Base-by-base conservation (phyloP, 2,113 vertebrate genomes). In the Odobenus rosmarus region DNA sequence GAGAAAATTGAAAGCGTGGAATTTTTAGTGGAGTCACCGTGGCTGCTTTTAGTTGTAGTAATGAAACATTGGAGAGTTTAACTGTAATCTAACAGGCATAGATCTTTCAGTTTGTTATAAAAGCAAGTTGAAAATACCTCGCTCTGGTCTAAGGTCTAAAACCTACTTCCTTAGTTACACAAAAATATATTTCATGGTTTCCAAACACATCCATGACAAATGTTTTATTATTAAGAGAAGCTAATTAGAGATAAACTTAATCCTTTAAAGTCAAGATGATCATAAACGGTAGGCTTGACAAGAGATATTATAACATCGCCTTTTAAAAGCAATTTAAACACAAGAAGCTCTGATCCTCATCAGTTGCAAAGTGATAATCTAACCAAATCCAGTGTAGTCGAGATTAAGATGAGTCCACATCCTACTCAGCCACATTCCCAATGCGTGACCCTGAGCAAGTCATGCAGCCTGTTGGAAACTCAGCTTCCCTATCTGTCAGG, bases 1-100 rank as follows among this genome's bases (percentile, higher is more conserved):
- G 46, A 96, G 74, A 72, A 95, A 90, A 79, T 61, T 77, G 72
- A 86, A 87, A 97, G 82, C 55, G 18, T 59, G 36, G 24, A 89
- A 85, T 53, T 64, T 88, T 3, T 26, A 81, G 11, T 51, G 81
- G 23, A 95, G 83, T 74, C 76, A 53, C 2, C 23, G 33, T 61
- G 51, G n/a, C 24, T 84, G 39, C 76, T 62, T 51, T 96, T 42
- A 57, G 24, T 81, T 67, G 10, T 46, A 49, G 15, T 91, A 42
- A 85, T 46, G 49, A 85, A 81, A 76, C n/a, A 61, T 11, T 51
- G 69, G 23, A 84, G 21, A 59, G 24, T 91, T 89, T 72, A 93
- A 77, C 46, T 49, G 1, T 97, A 80, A 93, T 16, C 55, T 90
- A 69, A 89, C 0, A 79, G 36, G 42, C 31, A 36, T 88, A 67